A percentile compares a stretch with the other conserved stretches of the same genome.
These are phyloP conservation scores for Halocaridina rubra DNA, from an alignment of 2,888 invertebrate genomes.

Conservation along the genomic window DNA sequence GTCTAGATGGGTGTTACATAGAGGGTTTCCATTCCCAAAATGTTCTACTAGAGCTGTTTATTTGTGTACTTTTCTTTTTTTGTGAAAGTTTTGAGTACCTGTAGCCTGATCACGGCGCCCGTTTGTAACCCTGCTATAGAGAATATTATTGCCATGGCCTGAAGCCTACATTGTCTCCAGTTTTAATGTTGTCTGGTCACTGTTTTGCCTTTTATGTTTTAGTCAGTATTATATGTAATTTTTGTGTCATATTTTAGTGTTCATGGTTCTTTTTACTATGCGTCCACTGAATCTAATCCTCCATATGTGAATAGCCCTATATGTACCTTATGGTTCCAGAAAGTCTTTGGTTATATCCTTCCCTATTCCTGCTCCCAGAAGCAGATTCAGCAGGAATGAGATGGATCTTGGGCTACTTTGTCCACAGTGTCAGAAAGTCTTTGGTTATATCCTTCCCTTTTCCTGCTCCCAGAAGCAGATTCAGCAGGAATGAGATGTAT, in stretches of 20 bases:
- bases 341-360: no score
- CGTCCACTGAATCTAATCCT: conserved; percentile 45
- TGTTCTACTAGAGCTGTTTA: conserved; percentile 36
- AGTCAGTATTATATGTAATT: conserved; percentile 60
- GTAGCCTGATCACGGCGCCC: conserved; percentile 52
- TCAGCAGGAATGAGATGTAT: no score
- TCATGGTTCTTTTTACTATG: conserved; percentile 39
- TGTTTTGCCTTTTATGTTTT: conserved; percentile 57
- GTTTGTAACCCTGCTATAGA: conserved; percentile 35
- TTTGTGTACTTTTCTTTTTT: neutral
- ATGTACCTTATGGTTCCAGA: no score
- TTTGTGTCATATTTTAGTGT: conserved; percentile 57
- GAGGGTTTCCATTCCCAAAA: conserved; percentile 13
- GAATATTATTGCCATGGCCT: conserved; percentile 21
- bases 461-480: no score
- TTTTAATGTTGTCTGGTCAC: conserved; percentile 56
- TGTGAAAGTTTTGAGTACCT: conserved; percentile 44
- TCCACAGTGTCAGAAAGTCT: no score
- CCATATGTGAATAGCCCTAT: neutral
- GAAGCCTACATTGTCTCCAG: conserved; percentile 9
- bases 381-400: no score
- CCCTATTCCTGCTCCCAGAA: no score
- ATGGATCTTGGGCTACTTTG: no score
- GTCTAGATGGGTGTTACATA: conserved; percentile 43
- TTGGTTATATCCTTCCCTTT: no score